Evolutionary conservation across 2,113 vertebrate species (phyloP).

Genomic region (Festucalex cinctus): DNA sequence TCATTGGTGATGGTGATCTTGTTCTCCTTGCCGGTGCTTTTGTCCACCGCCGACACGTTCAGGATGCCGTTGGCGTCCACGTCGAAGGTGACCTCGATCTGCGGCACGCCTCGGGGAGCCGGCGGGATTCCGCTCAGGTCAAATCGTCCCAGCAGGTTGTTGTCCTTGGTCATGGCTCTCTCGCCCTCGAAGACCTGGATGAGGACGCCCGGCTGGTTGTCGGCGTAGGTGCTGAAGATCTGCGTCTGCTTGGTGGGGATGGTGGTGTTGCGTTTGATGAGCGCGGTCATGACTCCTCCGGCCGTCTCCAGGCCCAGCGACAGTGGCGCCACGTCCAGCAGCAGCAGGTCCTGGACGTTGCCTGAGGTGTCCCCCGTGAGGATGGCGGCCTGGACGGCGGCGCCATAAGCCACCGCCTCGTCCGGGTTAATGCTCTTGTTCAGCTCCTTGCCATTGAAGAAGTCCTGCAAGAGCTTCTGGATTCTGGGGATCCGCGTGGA

Average conservation of each 20-base stretch:
- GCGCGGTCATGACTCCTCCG: not conserved
- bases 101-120: not conserved
- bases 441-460: not conserved
- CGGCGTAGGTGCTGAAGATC: not conserved
- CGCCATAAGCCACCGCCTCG: not conserved
- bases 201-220: not conserved
- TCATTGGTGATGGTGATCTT: conserved; percentile 1
- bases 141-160: not conserved
- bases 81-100: conserved; percentile 2
- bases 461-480: not conserved
- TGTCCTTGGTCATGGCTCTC: conserved; percentile 3
- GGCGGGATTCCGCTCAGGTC: not conserved
- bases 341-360: not conserved
- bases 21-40: not conserved
- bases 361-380: not conserved
- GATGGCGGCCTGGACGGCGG: not conserved
- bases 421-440: not conserved
- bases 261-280: conserved; percentile 6
- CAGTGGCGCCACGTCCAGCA: not conserved
- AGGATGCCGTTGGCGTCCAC: not conserved
- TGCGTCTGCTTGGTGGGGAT: conserved; percentile 3
- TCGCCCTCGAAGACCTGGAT: not conserved
- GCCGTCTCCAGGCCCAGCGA: not conserved
- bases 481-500: conserved; percentile 1
- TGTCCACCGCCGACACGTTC: not conserved